These are phyloP conservation scores for Petrolisthes manimaculis DNA, from an alignment of 2,888 invertebrate genomes.

Conservation along the genomic window DNA sequence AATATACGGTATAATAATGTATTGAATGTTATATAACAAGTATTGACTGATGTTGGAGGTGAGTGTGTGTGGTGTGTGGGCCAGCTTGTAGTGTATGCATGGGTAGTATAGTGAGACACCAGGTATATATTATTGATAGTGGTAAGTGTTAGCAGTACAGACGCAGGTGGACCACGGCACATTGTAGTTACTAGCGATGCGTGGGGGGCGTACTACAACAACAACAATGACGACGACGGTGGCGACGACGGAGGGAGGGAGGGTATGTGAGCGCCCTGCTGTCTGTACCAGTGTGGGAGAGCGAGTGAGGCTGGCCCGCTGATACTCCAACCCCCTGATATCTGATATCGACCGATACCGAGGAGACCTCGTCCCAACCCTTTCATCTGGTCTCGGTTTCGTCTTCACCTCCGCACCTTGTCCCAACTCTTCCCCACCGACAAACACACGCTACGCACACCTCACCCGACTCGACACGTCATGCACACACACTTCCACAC, in stretches of 20 bases:
- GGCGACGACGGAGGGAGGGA: too few relatives aligned
- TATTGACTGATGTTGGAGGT: too few relatives aligned
- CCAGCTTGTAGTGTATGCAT: too few relatives aligned
- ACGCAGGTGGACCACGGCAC: too few relatives aligned
- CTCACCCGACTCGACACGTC: neutral
- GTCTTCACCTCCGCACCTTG: conserved; percentile 2
- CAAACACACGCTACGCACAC: neutral
- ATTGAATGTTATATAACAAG: too few relatives aligned
- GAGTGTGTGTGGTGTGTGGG: too few relatives aligned
- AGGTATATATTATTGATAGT: too few relatives aligned
- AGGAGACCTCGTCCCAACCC: conserved; percentile 37
- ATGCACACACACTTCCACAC: neutral
- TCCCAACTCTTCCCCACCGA: neutral
- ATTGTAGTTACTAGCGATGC: too few relatives aligned
- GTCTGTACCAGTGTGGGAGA: conserved; percentile 34
- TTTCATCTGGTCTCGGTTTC: conserved; percentile 44
- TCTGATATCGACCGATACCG: conserved; percentile 66
- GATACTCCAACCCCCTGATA: conserved; percentile 64
- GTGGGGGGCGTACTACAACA: neutral
- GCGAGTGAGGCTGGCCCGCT: conserved; percentile 61
- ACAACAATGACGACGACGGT: neutral
- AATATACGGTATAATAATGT: too few relatives aligned
- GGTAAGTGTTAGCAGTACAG: too few relatives aligned
- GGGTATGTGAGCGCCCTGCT: neutral
- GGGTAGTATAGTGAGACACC: too few relatives aligned